Conservation (phyloP, 2,113 vertebrate species). For the Salvelinus namaycush region DNA sequence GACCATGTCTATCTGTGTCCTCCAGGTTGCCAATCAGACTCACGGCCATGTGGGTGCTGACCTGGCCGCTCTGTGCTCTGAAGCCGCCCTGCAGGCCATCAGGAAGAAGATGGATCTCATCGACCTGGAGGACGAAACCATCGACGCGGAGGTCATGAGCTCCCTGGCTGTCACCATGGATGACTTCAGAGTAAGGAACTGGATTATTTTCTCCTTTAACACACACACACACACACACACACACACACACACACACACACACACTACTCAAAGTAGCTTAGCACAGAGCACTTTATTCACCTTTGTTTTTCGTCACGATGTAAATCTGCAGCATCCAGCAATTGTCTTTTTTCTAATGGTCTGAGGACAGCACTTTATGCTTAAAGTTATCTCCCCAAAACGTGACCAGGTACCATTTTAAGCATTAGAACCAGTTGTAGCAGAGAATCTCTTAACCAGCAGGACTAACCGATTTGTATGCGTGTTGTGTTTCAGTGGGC, state of each 20-base stretch:
- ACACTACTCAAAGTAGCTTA: too few species aligned
- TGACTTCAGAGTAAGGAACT: slow-evolving; percentile 85
- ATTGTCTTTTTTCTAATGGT: too few species aligned
- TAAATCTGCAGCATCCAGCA: too few species aligned
- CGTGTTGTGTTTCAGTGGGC: slow-evolving; percentile 77
- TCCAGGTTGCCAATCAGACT: slow-evolving; percentile 87
- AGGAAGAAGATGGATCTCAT: slow-evolving; percentile 93
- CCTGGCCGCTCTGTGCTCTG: slow-evolving; percentile 87
- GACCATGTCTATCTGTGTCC: not conserved
- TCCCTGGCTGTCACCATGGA: slow-evolving; percentile 90
- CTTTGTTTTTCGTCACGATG: too few species aligned
- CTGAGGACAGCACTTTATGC: too few species aligned
- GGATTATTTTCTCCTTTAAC: not conserved
- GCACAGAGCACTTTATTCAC: too few species aligned
- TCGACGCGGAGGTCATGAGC: slow-evolving; percentile 90
- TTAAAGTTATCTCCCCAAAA: too few species aligned
- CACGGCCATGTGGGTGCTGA: slow-evolving; percentile 90
- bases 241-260: too few species aligned
- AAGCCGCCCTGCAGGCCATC: slow-evolving; percentile 89
- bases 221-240: too few species aligned
- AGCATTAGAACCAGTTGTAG: not conserved
- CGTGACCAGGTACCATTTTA: not conserved
- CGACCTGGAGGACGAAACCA: slow-evolving; percentile 88
- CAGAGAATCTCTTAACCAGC: not conserved
- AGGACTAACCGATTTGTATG: not conserved